phyloP scores from a whole-genome alignment of 1,140 invertebrate species.

The Drosophila littoralis region DNA sequence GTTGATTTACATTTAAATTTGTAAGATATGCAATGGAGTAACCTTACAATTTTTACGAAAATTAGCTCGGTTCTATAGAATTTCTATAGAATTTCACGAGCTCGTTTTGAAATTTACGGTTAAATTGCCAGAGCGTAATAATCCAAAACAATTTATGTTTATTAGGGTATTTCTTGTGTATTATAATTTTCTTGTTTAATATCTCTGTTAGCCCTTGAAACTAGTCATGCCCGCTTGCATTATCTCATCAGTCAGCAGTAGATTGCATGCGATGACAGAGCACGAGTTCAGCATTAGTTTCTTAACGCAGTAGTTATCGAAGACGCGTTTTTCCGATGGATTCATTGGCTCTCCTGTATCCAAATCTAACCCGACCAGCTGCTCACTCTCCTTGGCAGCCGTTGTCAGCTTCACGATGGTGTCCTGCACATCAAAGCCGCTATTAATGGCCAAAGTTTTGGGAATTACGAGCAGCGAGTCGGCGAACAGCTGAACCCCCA shows the following conservation, averaged over 20 bases:
- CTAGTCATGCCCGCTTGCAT: constrained; percentile 98
- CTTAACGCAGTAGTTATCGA: constrained; percentile 98
- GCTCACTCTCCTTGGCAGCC: constrained; percentile 85
- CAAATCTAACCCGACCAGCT: constrained; percentile 93
- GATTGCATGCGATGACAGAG: constrained; percentile 97
- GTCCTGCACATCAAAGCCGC: constrained; percentile 96
- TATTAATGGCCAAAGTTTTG: constrained; percentile 96
- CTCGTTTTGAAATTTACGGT: no score
- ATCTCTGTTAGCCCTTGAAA: background rate
- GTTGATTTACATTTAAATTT: no score
- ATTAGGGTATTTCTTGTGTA: background rate
- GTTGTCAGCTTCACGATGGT: constrained; percentile 97
- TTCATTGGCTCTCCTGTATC: constrained; percentile 93
- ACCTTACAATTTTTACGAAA: no score
- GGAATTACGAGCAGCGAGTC: constrained; percentile 98
- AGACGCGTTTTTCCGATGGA: constrained; percentile 93
- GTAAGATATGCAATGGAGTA: no score
- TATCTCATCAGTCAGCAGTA: constrained; percentile 99
- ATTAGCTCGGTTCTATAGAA: no score
- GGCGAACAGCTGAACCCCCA: constrained; percentile 97
- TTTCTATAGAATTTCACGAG: no score
- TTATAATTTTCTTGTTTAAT: background rate
- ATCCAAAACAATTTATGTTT: background rate
- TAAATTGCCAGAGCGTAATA: no score
- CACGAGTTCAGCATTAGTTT: constrained; percentile 98